Evolutionary conservation across 2,113 vertebrate genomes (phyloP).

Genomic region (Dipodomys spectabilis): DNA sequence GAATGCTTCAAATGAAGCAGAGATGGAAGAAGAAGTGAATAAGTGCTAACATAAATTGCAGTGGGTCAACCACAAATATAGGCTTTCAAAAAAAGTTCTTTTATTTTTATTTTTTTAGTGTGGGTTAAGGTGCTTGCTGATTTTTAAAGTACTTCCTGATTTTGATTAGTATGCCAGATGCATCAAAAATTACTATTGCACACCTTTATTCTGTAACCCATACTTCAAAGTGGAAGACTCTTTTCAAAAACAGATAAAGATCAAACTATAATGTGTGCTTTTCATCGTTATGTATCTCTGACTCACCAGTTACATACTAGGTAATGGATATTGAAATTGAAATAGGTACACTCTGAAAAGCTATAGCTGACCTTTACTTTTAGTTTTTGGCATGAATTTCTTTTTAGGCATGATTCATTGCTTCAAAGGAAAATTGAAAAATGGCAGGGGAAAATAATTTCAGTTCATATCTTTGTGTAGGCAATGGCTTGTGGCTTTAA

Average conservation of each 20-base stretch:
- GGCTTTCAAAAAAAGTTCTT: constrained; percentile 67
- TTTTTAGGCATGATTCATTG: constrained; percentile 58
- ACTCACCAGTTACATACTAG: constrained; percentile 59
- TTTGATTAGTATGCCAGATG: constrained; percentile 66
- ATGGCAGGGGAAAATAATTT: constrained; percentile 31
- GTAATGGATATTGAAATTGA: constrained; percentile 70
- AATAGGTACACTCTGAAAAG: constrained; percentile 54
- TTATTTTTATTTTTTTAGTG: constrained; percentile 22
- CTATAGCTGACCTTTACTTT: constrained; percentile 68
- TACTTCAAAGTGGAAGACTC: constrained; percentile 30
- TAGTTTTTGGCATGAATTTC: constrained; percentile 8
- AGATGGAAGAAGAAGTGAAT: constrained; percentile 68
- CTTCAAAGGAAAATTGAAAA: constrained; percentile 48
- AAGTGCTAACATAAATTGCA: constrained; percentile 73
- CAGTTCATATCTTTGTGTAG: constrained; percentile 48
- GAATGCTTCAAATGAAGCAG: constrained; percentile 75
- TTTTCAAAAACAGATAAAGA: constrained; percentile 65
- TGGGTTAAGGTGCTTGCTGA: constrained; percentile 69
- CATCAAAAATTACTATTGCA: constrained; percentile 61
- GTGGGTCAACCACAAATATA: constrained; percentile 55
- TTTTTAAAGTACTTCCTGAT: constrained; percentile 66
- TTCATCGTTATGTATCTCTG: constrained; percentile 47
- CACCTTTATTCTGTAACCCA: constrained; percentile 47
- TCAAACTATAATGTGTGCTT: constrained; percentile 40
- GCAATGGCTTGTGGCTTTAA: constrained; percentile 20